Evolutionary conservation across 2,797 vertebrate genomes (phyloP).

Genomic region (Rhinella marina): DNA sequence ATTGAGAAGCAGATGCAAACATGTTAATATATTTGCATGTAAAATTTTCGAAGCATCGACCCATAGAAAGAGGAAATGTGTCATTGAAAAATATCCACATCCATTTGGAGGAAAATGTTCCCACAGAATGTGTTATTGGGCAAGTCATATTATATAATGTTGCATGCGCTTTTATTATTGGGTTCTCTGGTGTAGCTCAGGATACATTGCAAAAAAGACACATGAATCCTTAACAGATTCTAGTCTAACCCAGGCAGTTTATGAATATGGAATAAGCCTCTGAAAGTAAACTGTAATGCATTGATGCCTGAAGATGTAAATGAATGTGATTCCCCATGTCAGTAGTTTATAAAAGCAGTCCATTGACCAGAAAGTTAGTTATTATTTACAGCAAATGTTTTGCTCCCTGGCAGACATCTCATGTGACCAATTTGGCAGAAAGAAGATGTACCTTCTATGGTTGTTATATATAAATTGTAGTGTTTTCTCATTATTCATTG

Average conservation of each 20-base stretch:
- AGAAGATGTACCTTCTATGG: constrained; percentile 33
- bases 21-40: too few relatives aligned
- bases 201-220: background rate
- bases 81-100: background rate
- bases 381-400: constrained; percentile 53
- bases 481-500: constrained; percentile 42
- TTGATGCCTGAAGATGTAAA: constrained; percentile 50
- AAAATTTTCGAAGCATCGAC: background rate
- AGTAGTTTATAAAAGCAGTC: constrained; percentile 42
- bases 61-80: background rate
- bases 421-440: constrained; percentile 46
- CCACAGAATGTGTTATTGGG: background rate
- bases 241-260: background rate
- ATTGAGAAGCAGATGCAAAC: too few relatives aligned
- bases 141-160: background rate
- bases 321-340: constrained; percentile 29
- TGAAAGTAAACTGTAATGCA: constrained; percentile 23
- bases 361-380: constrained; percentile 31
- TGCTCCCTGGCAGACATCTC: constrained; percentile 38
- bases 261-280: constrained; percentile 8
- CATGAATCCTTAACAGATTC: background rate
- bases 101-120: background rate
- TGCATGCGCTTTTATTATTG: background rate
- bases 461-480: constrained; percentile 44
- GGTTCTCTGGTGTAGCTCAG: background rate